phyloP scores from a whole-genome alignment of 2,113 vertebrate species.

The Crotophaga sulcirostris region DNA sequence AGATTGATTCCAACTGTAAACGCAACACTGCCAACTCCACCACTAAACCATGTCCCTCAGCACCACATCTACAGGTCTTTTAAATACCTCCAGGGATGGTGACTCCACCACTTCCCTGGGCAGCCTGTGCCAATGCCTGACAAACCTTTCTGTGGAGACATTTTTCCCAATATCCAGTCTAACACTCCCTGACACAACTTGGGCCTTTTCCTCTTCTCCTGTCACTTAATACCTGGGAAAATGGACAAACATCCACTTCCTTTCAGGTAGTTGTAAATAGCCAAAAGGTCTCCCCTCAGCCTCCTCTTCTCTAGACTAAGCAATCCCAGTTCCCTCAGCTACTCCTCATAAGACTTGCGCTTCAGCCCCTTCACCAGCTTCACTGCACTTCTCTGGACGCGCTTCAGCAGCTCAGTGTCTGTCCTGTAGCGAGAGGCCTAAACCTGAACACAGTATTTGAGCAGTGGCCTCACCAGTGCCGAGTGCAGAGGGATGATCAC shows the following conservation, averaged over 20 bases:
- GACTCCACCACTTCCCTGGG: no score
- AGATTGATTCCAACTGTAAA: neutral
- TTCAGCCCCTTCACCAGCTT: neutral
- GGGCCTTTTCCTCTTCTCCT: neutral
- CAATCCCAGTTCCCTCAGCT: neutral
- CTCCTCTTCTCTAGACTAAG: neutral
- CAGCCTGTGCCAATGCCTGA: no score
- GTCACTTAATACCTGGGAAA: neutral
- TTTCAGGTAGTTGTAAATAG: neutral
- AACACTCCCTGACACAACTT: neutral
- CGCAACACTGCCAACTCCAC: no score
- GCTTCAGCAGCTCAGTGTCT: neutral
- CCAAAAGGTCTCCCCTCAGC: neutral
- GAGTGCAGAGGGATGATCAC: accelerated
- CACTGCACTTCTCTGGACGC: neutral
- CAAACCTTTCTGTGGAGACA: no score
- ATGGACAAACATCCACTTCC: no score
- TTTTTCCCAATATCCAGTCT: no score
- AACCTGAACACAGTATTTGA: accelerated
- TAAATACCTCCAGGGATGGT: no score
- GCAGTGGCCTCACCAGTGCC: accelerated
- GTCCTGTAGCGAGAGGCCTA: neutral
- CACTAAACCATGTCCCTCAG: no score
- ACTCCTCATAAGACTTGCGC: neutral
- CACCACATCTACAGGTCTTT: no score